phyloP scores from a whole-genome alignment of 2,113 vertebrate genomes.

The Bubo bubo region DNA sequence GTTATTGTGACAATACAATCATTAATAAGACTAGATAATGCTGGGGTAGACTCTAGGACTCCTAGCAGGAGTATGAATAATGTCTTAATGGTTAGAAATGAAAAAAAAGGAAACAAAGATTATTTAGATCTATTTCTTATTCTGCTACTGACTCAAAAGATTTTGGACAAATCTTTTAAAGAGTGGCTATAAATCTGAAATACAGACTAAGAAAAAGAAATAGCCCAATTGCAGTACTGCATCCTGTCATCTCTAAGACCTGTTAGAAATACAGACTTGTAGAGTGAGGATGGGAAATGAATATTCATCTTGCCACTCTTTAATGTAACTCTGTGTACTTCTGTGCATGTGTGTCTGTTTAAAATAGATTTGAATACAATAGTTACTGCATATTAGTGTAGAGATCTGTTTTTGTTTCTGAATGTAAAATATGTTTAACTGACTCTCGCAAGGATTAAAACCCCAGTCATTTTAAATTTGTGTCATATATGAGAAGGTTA shows the following conservation, averaged over 20 bases:
- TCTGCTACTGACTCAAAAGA: background rate
- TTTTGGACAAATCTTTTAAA: background rate
- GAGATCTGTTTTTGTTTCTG: background rate
- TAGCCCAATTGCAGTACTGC: background rate
- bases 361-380: background rate
- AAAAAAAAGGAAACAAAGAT: background rate
- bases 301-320: background rate
- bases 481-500: background rate
- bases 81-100: background rate
- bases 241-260: background rate
- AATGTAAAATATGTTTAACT: background rate
- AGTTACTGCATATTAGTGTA: background rate
- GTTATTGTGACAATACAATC: background rate
- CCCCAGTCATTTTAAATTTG: fast-evolving
- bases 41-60: background rate
- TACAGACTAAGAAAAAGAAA: background rate
- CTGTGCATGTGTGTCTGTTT: background rate
- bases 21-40: background rate
- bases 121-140: background rate
- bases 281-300: background rate
- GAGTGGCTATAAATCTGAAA: background rate
- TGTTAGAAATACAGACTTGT: background rate
- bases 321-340: background rate
- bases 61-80: background rate
- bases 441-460: background rate